phyloP scores from a whole-genome alignment of 2,797 vertebrate genomes.

The Cryptoblepharus egeriae region DNA sequence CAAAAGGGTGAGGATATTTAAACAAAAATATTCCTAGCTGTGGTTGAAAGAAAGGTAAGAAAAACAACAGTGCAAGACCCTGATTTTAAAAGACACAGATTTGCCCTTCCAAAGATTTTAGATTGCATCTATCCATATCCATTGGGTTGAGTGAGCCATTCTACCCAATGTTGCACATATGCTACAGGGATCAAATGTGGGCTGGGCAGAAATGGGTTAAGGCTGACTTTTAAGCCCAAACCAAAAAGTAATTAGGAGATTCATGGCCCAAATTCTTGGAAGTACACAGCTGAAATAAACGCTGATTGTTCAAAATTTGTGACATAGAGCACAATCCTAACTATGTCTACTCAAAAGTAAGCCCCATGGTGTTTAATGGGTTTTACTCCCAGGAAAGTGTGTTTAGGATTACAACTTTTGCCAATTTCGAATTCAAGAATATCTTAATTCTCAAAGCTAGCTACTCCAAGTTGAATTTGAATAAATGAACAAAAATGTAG shows the following conservation, averaged over 20 bases:
- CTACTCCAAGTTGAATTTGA: not conserved
- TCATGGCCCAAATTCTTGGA: not conserved
- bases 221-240: not conserved
- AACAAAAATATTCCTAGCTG: conserved; percentile 52
- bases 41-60: not conserved
- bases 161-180: too few relatives aligned
- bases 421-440: not conserved
- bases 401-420: too few relatives aligned
- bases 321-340: too few relatives aligned
- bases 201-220: too few relatives aligned
- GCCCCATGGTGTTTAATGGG: too few relatives aligned
- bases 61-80: not conserved
- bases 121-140: too few relatives aligned
- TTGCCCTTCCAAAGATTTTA: not conserved
- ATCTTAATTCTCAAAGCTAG: not conserved
- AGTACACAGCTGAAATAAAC: too few relatives aligned
- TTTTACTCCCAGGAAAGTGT: too few relatives aligned
- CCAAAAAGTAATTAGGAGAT: not conserved
- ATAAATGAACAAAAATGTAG: not conserved
- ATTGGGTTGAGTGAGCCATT: conserved; percentile 36
- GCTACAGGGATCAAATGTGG: too few relatives aligned
- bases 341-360: too few relatives aligned
- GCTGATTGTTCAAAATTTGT: not conserved
- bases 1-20: conserved; percentile 50
- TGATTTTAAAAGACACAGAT: not conserved